Evolutionary conservation across 2,888 invertebrate genomes (phyloP).

Genomic region (Sericinus montela): DNA sequence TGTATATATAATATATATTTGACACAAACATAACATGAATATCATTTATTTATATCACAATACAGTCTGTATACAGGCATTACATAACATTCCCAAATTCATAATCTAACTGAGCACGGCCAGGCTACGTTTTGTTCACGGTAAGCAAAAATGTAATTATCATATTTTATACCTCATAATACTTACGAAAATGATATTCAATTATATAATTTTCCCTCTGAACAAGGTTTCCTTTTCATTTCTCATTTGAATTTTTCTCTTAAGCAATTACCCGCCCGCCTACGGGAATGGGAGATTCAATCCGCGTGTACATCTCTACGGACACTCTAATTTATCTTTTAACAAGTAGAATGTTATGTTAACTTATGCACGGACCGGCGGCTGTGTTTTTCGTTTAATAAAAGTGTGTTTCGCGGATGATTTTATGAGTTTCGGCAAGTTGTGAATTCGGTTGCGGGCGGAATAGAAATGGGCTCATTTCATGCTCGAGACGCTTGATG

Average conservation of each 20-base stretch:
- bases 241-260: constrained; percentile 80
- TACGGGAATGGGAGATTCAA: constrained; percentile 62
- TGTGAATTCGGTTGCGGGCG: constrained; percentile 55
- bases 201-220: constrained; percentile 78
- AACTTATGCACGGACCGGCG: constrained; percentile 64
- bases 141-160: constrained; percentile 74
- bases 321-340: constrained; percentile 67
- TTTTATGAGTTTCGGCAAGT: constrained; percentile 62
- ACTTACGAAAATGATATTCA: constrained; percentile 77
- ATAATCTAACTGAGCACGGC: constrained; percentile 18
- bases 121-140: constrained; percentile 43
- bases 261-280: constrained; percentile 73
- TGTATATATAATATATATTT: no score
- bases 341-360: constrained; percentile 67
- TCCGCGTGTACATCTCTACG: constrained; percentile 53
- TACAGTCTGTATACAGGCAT: not conserved
- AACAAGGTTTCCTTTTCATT: constrained; percentile 78
- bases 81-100: constrained; percentile 18
- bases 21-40: no score
- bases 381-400: constrained; percentile 68
- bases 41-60: not conserved
- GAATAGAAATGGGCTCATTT: constrained; percentile 61
- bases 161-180: constrained; percentile 79
- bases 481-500: constrained; percentile 33
- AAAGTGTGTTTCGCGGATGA: constrained; percentile 62